Percentiles rank a stretch among this genome's conserved stretches.
Conservation (phyloP, 2,888 invertebrate genomes). For the Coenonympha glycerion region DNA sequence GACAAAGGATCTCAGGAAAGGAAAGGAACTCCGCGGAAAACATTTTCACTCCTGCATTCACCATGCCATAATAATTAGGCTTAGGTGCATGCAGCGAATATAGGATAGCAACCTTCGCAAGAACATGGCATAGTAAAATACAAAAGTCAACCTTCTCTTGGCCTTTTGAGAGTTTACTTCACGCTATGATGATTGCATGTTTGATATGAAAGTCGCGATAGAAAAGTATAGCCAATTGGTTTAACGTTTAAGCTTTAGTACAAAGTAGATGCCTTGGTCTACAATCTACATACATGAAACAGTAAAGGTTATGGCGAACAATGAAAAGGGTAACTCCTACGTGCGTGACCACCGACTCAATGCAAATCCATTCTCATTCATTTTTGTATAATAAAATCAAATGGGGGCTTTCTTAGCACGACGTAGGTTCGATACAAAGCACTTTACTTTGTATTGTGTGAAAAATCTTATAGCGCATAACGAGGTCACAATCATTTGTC, state of each 20-base stretch:
- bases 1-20: constrained; percentile 4
- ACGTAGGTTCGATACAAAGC: constrained; percentile 66
- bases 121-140: too few species aligned
- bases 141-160: background rate
- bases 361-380: constrained; percentile 72
- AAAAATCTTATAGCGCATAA: background rate
- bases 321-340: constrained; percentile 55
- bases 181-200: background rate
- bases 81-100: background rate
- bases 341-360: constrained; percentile 69
- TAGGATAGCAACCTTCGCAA: background rate
- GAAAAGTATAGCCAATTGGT: background rate
- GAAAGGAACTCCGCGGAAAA: background rate
- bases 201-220: background rate
- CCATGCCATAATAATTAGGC: constrained; percentile 1
- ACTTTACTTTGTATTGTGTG: constrained; percentile 22
- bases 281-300: constrained; percentile 41
- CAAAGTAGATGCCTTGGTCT: too few species aligned
- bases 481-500: background rate
- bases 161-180: too few species aligned
- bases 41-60: background rate
- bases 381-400: constrained; percentile 72
- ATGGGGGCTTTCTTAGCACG: constrained; percentile 70
- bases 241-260: too few species aligned
- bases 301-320: constrained; percentile 52